Base-by-base conservation (phyloP, 2,888 invertebrate genomes). In the Hanleya hanleyi region DNA sequence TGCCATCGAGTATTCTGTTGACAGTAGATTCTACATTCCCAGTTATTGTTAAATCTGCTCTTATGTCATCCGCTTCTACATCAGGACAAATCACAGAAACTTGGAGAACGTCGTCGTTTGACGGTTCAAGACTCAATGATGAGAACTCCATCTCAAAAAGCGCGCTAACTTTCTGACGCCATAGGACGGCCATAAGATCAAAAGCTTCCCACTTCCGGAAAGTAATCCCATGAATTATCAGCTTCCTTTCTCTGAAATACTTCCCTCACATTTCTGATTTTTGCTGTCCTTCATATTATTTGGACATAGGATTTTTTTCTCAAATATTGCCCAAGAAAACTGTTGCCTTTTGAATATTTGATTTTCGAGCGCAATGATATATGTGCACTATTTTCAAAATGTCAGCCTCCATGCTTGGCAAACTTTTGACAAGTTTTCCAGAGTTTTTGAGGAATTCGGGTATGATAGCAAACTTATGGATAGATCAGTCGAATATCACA, bases 1-100 rank as follows among this genome's bases (percentile, higher is more conserved):
- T 37, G 32, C 73, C 75, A 67, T 77, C 77, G 1, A 77, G 51
- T 32, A 77, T 70, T 71, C 73, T 70, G 67, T 77, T 77, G 6
- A 77, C 69, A 18, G 77, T 77, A 6, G 41, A 32, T 38, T 77
- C 75, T 12, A 68, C 73, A 69, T 41, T 69, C 35, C 61, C 38
- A 61, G 75, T 77, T 2, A 77, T 26, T 35, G 33, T 50, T 4
- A 77, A 36, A 38, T 75, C 75, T 22, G 62, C 38, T 29, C 69
- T 61, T 6, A 77, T 71, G n/a, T 37, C 62, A 18, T 75, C 69
- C 33, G 41, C 29, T 29, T 68, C 66, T 22, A 61, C 51, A 50
- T 69, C 70, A 36, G 77, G 77, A 68, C 75, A 77, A 18, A 76
- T 47, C 22, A 66, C 26, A 38, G 74, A 73, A 49, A 76, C 74